phyloP scores from a whole-genome alignment of 2,888 invertebrate genomes.

The Hirtodrosophila duncani region DNA sequence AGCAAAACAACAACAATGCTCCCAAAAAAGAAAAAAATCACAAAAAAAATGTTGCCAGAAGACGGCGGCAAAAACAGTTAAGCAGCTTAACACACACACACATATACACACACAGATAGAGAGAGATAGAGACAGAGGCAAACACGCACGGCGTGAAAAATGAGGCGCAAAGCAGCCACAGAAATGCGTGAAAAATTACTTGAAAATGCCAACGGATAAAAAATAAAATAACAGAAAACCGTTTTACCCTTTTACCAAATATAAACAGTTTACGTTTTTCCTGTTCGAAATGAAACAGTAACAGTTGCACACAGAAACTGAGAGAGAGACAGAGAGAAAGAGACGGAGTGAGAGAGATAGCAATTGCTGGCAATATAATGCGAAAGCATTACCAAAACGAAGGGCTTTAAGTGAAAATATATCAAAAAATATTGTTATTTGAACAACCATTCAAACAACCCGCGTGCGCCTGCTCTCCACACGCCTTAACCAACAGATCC shows the following conservation, averaged over 20 bases:
- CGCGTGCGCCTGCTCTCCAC: too few species aligned
- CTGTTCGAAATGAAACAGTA: constrained; percentile 6
- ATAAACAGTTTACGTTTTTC: constrained; percentile 35
- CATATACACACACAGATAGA: constrained; percentile 6
- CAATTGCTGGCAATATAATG: not conserved
- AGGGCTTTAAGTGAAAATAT: constrained; percentile 43
- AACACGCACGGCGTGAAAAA: constrained; percentile 65
- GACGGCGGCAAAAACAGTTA: constrained; percentile 54
- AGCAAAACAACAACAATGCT: constrained; percentile 6
- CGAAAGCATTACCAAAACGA: constrained; percentile 34
- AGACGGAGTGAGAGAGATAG: not conserved
- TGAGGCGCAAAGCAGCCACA: constrained; percentile 72
- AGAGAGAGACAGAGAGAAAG: not conserved
- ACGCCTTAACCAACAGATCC: too few species aligned
- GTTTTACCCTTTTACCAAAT: constrained; percentile 41
- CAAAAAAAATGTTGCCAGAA: constrained; percentile 47
- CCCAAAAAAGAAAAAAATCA: constrained; percentile 20
- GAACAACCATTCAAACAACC: too few species aligned
- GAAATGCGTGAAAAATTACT: constrained; percentile 74
- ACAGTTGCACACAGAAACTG: not conserved
- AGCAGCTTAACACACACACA: constrained; percentile 68
- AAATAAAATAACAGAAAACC: constrained; percentile 18
- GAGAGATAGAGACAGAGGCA: too few species aligned
- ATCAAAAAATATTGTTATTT: too few species aligned
- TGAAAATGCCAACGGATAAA: constrained; percentile 69